Evolutionary conservation across 2,888 invertebrate species (phyloP), one percentile per base, ranked within the genome.

Genomic region (Stomorhina lunata): DNA sequence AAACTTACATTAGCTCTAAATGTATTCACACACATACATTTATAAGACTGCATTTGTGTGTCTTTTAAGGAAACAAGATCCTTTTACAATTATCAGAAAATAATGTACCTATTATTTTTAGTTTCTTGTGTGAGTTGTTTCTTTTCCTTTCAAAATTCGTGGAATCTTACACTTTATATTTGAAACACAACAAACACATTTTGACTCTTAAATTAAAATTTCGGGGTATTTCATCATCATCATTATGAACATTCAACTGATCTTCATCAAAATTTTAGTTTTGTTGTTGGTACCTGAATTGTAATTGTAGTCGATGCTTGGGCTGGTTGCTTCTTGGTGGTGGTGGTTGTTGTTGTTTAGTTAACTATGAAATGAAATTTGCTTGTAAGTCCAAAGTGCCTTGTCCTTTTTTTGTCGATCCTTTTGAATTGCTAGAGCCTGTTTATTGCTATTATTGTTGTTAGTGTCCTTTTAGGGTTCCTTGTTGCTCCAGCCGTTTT

Each of bases 191-290:
- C 66, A 63, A 27, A 37, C 27, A 68, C 65, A 76, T 66, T 76
- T 82, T 82, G 82, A 82, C 82, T 82, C 61, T 72, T 82, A 79
- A 82, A 82, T 82, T 76, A 29, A 76, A 82, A 79, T 80, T 82
- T 79, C 75, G 59, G 76, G 61, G 66, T 72, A 82, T 82, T 82
- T 79, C 82, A 79, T 82, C 82, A 82, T 78, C 50, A 40, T 45
- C 72, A 81, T 76, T 75, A 79, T 59, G 48, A n/a, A n/a, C n/a
- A n/a, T n/a, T n/a, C n/a, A n/a, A n/a, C 25, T 77, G 40, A 50
- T 34, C 45, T 45, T 12, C 37, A 75, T 65, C 15, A 63, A 57
- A 65, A 65, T 29, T 57, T 65, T 61, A 15, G 22, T 69, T 29
- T 53, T 45, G 57, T 73, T 68, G 75, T 79, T 79, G 65, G 79